phyloP scores from a whole-genome alignment of 2,113 vertebrate species.

The Orycteropus afer region DNA sequence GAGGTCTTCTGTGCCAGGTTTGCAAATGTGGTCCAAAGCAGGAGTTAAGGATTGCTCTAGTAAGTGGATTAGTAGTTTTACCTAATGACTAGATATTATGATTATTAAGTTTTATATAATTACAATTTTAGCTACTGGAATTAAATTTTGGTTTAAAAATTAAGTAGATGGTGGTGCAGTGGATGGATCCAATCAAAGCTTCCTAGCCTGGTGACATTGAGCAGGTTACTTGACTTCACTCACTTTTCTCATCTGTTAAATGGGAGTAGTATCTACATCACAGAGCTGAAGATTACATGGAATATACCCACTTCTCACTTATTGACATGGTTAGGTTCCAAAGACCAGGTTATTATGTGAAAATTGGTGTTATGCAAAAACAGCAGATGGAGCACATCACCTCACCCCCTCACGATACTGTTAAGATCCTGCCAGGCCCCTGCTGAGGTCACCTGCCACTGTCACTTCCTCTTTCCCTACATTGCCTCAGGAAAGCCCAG shows the following conservation, averaged over 20 bases:
- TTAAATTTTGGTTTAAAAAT: conserved; percentile 49
- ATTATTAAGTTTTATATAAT: conserved; percentile 25
- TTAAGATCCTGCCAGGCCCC: neutral
- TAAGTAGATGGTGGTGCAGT: neutral
- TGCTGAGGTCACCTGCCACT: neutral
- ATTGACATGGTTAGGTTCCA: neutral
- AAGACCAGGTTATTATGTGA: neutral
- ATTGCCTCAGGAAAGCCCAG: too few relatives aligned
- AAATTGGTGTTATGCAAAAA: neutral
- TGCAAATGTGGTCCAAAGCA: neutral
- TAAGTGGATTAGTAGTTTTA: conserved; percentile 35
- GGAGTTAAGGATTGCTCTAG: conserved; percentile 30
- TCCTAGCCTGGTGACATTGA: neutral
- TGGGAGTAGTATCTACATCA: neutral
- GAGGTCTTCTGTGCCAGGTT: conserved; percentile 7
- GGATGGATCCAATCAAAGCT: neutral
- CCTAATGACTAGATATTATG: neutral
- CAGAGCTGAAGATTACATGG: neutral
- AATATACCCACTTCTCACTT: neutral
- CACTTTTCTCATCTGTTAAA: neutral
- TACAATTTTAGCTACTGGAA: neutral
- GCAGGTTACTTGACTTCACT: neutral
- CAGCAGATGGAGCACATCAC: neutral
- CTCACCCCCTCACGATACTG: neutral
- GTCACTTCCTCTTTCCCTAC: too few relatives aligned